These are phyloP conservation scores for Eufriesea mexicana DNA, from an alignment of 1,140 invertebrate genomes.

Conservation along the genomic window DNA sequence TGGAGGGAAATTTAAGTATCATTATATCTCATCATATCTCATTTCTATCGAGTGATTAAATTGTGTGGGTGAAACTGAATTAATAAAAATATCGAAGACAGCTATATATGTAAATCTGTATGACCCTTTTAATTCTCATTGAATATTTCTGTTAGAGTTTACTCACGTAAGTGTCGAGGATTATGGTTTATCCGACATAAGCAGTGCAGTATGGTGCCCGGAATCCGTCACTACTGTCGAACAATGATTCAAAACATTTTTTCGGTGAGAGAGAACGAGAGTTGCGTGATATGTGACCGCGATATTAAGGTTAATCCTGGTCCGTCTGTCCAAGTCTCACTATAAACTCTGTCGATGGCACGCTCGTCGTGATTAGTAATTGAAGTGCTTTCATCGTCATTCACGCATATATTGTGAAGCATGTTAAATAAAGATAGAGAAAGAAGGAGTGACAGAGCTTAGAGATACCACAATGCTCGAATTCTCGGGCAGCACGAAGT, in stretches of 20 bases:
- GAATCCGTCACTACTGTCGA: slow-evolving; percentile 6
- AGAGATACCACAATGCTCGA: too few species aligned
- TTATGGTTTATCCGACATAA: slow-evolving; percentile 44
- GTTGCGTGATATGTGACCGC: slow-evolving; percentile 40
- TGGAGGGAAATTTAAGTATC: background rate
- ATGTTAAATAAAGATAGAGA: background rate
- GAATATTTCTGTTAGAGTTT: slow-evolving; percentile 1
- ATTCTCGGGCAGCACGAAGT: too few species aligned
- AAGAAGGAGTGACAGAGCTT: background rate
- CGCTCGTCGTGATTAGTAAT: slow-evolving; percentile 44
- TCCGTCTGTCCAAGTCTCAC: slow-evolving; percentile 46
- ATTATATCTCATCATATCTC: too few species aligned
- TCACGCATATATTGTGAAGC: slow-evolving; percentile 29
- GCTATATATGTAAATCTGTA: background rate
- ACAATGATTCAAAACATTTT: slow-evolving; percentile 30
- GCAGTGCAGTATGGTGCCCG: slow-evolving; percentile 41
- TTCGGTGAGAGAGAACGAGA: slow-evolving; percentile 25
- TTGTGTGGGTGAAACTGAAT: background rate
- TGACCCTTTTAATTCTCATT: background rate
- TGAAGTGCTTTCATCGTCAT: slow-evolving; percentile 43
- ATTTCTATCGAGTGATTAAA: background rate
- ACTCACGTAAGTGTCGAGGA: slow-evolving; percentile 24
- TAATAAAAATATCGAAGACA: background rate
- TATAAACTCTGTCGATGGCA: slow-evolving; percentile 40
- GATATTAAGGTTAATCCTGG: slow-evolving; percentile 55